These are phyloP conservation scores for Himalopsyche anomala DNA, from an alignment of 2,888 invertebrate species.

Conservation along the genomic window DNA sequence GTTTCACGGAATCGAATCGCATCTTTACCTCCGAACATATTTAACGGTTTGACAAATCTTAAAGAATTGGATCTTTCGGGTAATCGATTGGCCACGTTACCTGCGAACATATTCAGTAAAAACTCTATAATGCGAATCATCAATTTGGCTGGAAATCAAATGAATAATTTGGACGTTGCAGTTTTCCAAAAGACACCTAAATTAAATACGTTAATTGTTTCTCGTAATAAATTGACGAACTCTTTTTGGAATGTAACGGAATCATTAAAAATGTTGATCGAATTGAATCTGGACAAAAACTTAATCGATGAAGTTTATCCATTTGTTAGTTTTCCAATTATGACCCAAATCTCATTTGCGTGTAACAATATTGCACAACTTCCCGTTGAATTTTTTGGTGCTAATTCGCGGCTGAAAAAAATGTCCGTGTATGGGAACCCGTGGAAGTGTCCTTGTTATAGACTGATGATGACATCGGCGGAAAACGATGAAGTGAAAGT, in stretches of 20 bases:
- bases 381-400: neutral
- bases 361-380: neutral
- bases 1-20: slow-evolving; percentile 5
- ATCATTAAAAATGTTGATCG: neutral
- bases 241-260: slow-evolving; percentile 2
- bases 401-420: neutral
- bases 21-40: neutral
- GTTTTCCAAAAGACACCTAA: slow-evolving; percentile 1
- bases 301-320: neutral
- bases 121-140: slow-evolving; percentile 1
- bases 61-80: slow-evolving; percentile 5
- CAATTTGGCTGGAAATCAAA: neutral
- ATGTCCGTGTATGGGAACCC: neutral
- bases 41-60: neutral
- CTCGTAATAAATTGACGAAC: slow-evolving; percentile 9
- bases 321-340: neutral
- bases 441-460: slow-evolving; percentile 28
- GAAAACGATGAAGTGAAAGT: slow-evolving; percentile 3
- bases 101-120: neutral
- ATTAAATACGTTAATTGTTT: slow-evolving; percentile 16
- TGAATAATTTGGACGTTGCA: neutral
- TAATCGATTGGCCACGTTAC: neutral
- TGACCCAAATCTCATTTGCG: neutral
- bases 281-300: slow-evolving; percentile 3
- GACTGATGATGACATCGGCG: neutral